These are phyloP conservation scores for Tragopan temminckii DNA, from an alignment of 2,797 vertebrate species.

Conservation along the genomic window DNA sequence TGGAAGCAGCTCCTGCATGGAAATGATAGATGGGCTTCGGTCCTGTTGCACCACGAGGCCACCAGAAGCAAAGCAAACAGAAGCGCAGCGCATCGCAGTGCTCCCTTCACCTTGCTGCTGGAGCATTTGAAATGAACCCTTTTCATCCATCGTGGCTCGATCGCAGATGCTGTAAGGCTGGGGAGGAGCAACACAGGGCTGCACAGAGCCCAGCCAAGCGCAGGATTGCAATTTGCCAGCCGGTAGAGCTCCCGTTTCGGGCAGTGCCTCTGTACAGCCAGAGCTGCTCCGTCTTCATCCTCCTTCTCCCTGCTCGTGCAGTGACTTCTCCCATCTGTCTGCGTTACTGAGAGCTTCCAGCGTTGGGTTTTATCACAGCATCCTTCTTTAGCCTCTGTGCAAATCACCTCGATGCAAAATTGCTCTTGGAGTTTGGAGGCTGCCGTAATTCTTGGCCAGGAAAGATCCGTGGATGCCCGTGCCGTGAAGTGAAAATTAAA, in stretches of 20 bases:
- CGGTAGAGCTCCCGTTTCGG: not conserved
- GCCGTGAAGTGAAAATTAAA: not conserved
- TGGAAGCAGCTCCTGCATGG: not conserved
- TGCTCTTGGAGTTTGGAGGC: not conserved
- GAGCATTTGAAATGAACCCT: not conserved
- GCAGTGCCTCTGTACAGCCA: not conserved
- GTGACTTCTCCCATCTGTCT: not conserved
- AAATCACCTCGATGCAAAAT: not conserved
- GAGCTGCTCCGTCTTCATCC: accelerated
- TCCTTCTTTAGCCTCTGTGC: too few species aligned
- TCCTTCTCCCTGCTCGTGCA: not conserved
- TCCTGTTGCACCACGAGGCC: not conserved
- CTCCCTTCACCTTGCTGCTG: not conserved
- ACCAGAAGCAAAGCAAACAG: not conserved
- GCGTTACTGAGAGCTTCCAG: not conserved
- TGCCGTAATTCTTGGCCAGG: not conserved
- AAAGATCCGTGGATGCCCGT: not conserved
- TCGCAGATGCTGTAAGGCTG: accelerated
- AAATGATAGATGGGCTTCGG: not conserved
- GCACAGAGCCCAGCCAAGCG: not conserved
- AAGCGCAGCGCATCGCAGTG: not conserved
- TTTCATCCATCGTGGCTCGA: not conserved
- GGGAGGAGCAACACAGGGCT: not conserved
- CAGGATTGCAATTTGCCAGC: not conserved
- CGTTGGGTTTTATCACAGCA: not conserved